Evolutionary conservation across 2,888 invertebrate species (phyloP), one percentile per base, ranked within the genome.

Genomic region (Calliphora vomitoria): DNA sequence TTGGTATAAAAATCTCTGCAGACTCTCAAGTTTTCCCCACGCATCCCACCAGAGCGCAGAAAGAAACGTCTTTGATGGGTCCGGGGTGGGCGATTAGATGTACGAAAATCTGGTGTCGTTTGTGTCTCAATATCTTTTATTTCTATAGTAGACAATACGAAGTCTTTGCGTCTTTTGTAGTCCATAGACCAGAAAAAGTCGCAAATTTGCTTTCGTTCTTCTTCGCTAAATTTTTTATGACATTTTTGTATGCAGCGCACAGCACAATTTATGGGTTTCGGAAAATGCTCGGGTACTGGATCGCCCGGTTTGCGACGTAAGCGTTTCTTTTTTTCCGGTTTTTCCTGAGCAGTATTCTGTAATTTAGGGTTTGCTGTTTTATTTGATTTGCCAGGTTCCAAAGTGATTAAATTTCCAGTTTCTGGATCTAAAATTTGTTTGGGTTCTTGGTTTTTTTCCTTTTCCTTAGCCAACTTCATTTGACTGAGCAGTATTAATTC

Each of bases 131-230:
- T 85, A 11, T 89, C 87, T 41, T 86, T 89, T 3, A 89, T 76
- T 82, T 90, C 89, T 35, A 89, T 87, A n/a, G 80, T 86, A 0
- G 89, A 87, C 50, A 89, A 60, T 15, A 90, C 80, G 38, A 88
- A 90, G 66, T 90, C 90, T 69, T 89, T 90, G 8, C 89, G 88
- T 0, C 89, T 86, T 41, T 90, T 89, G 18, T 82, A 89, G 44
- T 89, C 89, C 86, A 90, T 82, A 10, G 88, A 87, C 90, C 90
- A 90, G 64, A 89, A 90, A 0, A 85, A 71, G 11, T 88, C 87
- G 58, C 89, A 90, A 20, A 90, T 85, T 79, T 89, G 80, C n/a
- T 78, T 64, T n/a, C 90, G 89, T 38, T 90, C 89, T n/a, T 89
- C 85, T 10, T 86, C 89, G n/a, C 79, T 89, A 64, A 89, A 89